These are phyloP conservation scores for Silurus lanzhouensis DNA, from an alignment of 2,797 vertebrate species.

Conservation along the genomic window DNA sequence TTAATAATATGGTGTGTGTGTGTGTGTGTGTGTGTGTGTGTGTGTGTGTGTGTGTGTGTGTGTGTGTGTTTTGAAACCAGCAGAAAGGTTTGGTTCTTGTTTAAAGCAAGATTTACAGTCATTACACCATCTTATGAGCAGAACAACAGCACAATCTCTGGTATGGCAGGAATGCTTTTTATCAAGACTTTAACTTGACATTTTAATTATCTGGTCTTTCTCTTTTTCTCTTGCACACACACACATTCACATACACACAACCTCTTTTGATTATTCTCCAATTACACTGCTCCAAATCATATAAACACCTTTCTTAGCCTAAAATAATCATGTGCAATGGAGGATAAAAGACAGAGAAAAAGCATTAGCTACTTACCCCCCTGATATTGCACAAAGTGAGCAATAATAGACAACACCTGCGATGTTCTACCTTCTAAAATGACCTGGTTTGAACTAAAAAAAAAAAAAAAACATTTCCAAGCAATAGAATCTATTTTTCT, in stretches of 20 bases:
- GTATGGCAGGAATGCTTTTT: constrained; percentile 40
- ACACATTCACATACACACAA: neutral
- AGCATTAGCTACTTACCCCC: neutral
- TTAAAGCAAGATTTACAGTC: constrained; percentile 20
- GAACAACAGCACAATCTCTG: constrained; percentile 29
- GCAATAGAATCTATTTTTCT: neutral
- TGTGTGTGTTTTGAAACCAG: neutral
- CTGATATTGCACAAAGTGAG: neutral
- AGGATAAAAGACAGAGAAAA: neutral
- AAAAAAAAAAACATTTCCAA: neutral
- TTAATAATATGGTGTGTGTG: no score
- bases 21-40: no score
- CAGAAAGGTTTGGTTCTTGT: neutral
- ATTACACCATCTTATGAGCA: constrained; percentile 7
- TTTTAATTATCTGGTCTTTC: constrained; percentile 12
- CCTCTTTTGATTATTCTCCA: neutral
- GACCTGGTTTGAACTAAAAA: neutral
- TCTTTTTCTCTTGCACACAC: neutral
- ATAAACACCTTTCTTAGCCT: constrained; percentile 16
- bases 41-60: no score
- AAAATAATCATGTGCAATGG: constrained; percentile 17
- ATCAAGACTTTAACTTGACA: constrained; percentile 11
- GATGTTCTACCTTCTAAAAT: neutral
- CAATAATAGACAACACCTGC: neutral
- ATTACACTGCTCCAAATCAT: constrained; percentile 1